Evolutionary conservation across 2,113 vertebrate species (phyloP).

Genomic region (Tenebrosternarchus preto): DNA sequence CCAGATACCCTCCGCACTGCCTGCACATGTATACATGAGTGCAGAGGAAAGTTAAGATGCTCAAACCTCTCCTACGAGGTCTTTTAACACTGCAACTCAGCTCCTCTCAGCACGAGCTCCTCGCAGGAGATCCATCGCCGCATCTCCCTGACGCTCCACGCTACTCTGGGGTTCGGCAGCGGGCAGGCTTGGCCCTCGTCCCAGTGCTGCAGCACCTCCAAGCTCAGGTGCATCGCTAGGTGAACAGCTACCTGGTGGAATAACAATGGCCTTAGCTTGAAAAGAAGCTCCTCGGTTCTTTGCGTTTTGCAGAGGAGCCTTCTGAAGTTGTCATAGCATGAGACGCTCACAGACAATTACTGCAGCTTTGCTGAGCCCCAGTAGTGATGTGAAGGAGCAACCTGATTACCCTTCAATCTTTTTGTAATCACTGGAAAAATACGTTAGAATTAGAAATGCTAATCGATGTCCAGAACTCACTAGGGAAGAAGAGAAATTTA

Average conservation of each 20-base stretch:
- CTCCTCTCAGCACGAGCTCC: too few species aligned
- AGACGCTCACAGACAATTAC: not conserved
- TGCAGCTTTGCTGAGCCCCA: not conserved
- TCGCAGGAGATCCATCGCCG: too few species aligned
- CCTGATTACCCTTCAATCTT: slow-evolving; percentile 27
- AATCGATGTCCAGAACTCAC: slow-evolving; percentile 17
- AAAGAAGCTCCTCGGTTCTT: slow-evolving; percentile 26
- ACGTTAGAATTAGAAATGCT: slow-evolving; percentile 17
- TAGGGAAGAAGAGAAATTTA: not conserved
- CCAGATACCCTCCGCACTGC: slow-evolving; percentile 50
- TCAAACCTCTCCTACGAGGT: slow-evolving; percentile 6
- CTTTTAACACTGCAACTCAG: slow-evolving; percentile 12
- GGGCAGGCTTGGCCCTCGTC: not conserved
- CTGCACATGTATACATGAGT: slow-evolving; percentile 7
- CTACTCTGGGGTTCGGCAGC: slow-evolving; percentile 19
- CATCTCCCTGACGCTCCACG: slow-evolving; percentile 24
- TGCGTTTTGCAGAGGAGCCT: slow-evolving; percentile 38
- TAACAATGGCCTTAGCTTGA: slow-evolving; percentile 44
- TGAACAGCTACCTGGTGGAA: slow-evolving; percentile 24
- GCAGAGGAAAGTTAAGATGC: slow-evolving; percentile 26
- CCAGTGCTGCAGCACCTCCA: slow-evolving; percentile 12
- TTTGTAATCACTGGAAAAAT: slow-evolving; percentile 36
- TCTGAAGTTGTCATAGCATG: not conserved
- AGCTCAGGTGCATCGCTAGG: not conserved
- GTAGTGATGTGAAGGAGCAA: not conserved